phyloP scores from a whole-genome alignment of 1,140 invertebrate genomes.

The Drosophila lowei region DNA sequence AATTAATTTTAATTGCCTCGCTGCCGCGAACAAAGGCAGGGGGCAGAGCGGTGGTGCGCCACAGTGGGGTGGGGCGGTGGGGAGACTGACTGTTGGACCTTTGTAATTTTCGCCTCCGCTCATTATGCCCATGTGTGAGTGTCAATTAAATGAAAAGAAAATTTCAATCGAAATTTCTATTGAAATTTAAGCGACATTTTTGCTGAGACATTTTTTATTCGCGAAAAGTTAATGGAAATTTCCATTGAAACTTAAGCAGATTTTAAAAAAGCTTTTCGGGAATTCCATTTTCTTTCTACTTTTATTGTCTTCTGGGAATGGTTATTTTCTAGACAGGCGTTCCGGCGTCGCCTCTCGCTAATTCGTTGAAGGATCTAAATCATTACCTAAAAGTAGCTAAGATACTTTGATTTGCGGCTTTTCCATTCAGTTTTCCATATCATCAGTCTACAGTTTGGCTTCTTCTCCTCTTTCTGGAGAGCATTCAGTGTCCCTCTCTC shows the following conservation, averaged over 20 bases:
- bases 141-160: constrained; percentile 43
- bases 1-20: constrained; percentile 79
- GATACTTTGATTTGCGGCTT: no score
- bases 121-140: constrained; percentile 42
- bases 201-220: background rate
- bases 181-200: constrained; percentile 17
- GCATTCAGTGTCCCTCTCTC: background rate
- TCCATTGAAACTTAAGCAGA: background rate
- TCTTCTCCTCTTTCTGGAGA: constrained; percentile 2
- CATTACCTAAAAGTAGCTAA: no score
- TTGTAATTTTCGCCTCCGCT: constrained; percentile 46
- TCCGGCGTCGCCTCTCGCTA: no score
- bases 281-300: no score
- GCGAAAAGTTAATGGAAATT: no score
- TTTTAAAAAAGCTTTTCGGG: no score
- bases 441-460: no score
- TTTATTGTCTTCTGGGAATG: no score
- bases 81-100: constrained; percentile 10
- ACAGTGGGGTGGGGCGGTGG: constrained; percentile 3
- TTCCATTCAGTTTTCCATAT: no score
- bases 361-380: no score
- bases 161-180: constrained; percentile 42
- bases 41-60: background rate
- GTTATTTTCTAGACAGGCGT: no score
- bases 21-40: constrained; percentile 32